Conservation (phyloP, 2,888 invertebrate species). For the Eupsilia transversa region DNA sequence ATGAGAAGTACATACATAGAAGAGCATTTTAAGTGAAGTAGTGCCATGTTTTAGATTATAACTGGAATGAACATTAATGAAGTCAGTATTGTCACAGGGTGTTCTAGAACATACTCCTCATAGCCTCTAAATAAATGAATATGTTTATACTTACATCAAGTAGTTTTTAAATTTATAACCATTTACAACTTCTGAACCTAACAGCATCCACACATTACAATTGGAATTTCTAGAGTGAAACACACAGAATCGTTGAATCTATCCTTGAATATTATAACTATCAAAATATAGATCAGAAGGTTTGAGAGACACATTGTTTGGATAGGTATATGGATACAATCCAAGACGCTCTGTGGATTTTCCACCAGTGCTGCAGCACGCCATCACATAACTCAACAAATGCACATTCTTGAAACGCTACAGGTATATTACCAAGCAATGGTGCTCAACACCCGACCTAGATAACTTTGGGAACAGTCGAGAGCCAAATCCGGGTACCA, state of each 20-base stretch:
- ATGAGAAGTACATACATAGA: conserved; percentile 70
- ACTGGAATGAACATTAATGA: conserved; percentile 61
- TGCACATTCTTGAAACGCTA: conserved; percentile 87
- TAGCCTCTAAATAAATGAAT: conserved; percentile 72
- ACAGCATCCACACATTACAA: conserved; percentile 82
- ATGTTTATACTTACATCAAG: conserved; percentile 71
- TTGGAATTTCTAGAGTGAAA: conserved; percentile 84
- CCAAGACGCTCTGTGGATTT: conserved; percentile 77
- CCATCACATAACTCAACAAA: conserved; percentile 84
- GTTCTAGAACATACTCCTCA: conserved; percentile 73
- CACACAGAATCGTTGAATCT: conserved; percentile 81
- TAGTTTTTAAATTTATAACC: conserved; percentile 70
- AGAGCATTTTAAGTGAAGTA: conserved; percentile 44
- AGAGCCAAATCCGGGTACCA: conserved; percentile 89
- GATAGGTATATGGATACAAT: conserved; percentile 67
- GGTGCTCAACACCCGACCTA: conserved; percentile 83
- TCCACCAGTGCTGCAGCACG: conserved; percentile 79
- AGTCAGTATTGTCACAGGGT: conserved; percentile 70
- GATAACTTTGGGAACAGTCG: conserved; percentile 87
- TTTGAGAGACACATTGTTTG: conserved; percentile 73
- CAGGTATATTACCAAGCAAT: conserved; percentile 82
- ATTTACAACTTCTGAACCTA: conserved; percentile 83
- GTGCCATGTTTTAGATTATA: conserved; percentile 50
- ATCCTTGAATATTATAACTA: conserved; percentile 77
- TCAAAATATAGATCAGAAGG: conserved; percentile 79